Percentiles rank a stretch among this genome's conserved stretches.
Conservation (phyloP, 2,888 invertebrate species). For the Polymixis lichenea region DNA sequence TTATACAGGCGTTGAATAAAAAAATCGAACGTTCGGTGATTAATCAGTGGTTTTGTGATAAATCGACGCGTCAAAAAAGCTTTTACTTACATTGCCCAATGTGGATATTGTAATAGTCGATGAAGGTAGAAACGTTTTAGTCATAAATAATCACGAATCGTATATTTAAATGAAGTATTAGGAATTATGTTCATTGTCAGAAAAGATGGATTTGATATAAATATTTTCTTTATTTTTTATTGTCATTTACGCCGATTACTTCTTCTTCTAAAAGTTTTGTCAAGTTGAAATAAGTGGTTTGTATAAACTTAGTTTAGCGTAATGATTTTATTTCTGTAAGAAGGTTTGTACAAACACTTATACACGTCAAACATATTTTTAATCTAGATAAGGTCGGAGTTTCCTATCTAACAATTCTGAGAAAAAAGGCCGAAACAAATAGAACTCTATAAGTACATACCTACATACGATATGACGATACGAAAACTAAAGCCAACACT, state of each 20-base stretch:
- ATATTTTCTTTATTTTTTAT: slow-evolving; percentile 8
- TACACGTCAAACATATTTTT: no score
- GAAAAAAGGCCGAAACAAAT: not conserved
- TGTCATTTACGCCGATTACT: slow-evolving; percentile 12
- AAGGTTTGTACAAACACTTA: no score
- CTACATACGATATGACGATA: no score
- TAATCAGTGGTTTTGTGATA: slow-evolving; percentile 76
- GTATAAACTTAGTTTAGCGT: not conserved
- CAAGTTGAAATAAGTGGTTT: not conserved
- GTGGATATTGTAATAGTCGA: slow-evolving; percentile 65
- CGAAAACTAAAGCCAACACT: not conserved
- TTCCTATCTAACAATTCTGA: no score
- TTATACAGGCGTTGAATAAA: slow-evolving; percentile 68
- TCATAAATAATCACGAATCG: slow-evolving; percentile 59
- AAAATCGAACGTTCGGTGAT: slow-evolving; percentile 72
- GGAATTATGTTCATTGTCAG: slow-evolving; percentile 38
- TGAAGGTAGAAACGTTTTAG: slow-evolving; percentile 60
- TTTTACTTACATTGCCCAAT: slow-evolving; percentile 70
- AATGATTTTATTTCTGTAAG: not conserved
- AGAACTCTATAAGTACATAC: not conserved
- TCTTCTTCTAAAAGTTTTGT: not conserved
- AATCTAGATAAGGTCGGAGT: no score
- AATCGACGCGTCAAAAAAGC: slow-evolving; percentile 74
- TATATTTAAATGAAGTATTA: slow-evolving; percentile 51
- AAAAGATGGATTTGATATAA: slow-evolving; percentile 28